phyloP scores from a whole-genome alignment of 2,113 vertebrate species.

The Alligator sinensis region DNA sequence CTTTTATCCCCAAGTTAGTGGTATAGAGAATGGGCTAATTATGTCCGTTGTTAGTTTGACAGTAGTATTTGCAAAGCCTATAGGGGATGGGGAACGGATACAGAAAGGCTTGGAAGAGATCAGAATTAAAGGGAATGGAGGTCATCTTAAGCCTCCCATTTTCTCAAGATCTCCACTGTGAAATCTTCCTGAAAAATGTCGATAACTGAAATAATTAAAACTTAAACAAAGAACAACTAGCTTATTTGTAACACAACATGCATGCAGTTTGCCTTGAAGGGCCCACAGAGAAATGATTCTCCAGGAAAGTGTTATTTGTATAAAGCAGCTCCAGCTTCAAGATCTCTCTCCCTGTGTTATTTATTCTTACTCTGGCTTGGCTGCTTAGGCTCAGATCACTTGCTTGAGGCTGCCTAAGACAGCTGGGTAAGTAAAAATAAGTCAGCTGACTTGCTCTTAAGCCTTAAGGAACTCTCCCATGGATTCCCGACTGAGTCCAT shows the following conservation, averaged over 20 bases:
- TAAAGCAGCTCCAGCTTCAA: not conserved
- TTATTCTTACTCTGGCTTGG: not conserved
- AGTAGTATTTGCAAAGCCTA: not conserved
- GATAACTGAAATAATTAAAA: slow-evolving; percentile 74
- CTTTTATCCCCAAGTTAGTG: not conserved
- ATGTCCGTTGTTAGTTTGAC: not conserved
- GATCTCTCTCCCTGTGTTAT: not conserved
- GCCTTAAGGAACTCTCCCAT: not conserved
- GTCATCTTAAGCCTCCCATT: slow-evolving; percentile 38
- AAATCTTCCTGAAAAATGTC: slow-evolving; percentile 62
- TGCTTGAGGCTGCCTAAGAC: not conserved
- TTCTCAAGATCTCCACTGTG: not conserved
- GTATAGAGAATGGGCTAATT: not conserved
- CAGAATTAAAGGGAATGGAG: slow-evolving; percentile 1
- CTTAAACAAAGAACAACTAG: slow-evolving; percentile 33
- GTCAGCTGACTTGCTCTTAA: not conserved
- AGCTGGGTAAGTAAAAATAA: not conserved
- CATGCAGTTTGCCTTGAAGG: slow-evolving; percentile 53
- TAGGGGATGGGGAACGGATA: not conserved
- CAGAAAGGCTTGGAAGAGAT: rapidly evolving
- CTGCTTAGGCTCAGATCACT: not conserved
- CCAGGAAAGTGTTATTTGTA: slow-evolving; percentile 16
- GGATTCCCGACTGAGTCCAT: not conserved
- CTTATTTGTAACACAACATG: slow-evolving; percentile 42
- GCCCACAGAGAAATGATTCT: slow-evolving; percentile 25